A percentile compares a stretch with the other conserved stretches of the same genome.
Evolutionary conservation across 1,140 invertebrate genomes (phyloP).

Genomic region (Macrobrachium nipponense): DNA sequence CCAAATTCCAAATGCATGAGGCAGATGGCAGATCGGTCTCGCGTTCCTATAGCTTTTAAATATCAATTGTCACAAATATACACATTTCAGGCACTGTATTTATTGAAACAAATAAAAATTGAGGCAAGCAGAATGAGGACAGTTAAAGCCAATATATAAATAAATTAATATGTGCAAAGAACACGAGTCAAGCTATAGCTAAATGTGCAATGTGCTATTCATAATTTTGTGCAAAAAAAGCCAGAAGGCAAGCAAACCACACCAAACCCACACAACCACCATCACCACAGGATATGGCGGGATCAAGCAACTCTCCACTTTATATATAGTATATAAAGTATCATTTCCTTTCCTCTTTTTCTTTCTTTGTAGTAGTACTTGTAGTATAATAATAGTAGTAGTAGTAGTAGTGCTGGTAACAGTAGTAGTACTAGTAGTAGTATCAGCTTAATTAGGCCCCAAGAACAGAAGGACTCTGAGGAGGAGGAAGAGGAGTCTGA

Average conservation of each 20-base stretch:
- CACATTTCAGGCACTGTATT: neutral
- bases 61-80: neutral
- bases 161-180: constrained; percentile 16
- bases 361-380: neutral
- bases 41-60: neutral
- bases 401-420: neutral
- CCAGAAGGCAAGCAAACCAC: constrained; percentile 33
- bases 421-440: neutral
- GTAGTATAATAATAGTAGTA: constrained; percentile 20
- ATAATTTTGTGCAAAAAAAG: constrained; percentile 2
- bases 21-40: neutral
- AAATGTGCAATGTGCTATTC: neutral
- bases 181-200: constrained; percentile 14
- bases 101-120: neutral
- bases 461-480: constrained; percentile 23
- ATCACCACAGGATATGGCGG: constrained; percentile 39
- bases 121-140: constrained; percentile 35
- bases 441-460: neutral
- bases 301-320: constrained; percentile 39
- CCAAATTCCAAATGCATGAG: neutral
- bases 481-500: constrained; percentile 11
- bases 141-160: constrained; percentile 29
- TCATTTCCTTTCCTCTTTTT: neutral
- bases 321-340: constrained; percentile 6
- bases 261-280: constrained; percentile 41